Evolutionary conservation across 2,888 invertebrate species (phyloP), one percentile per base, ranked within the genome.

Genomic region (Limenitis camilla): DNA sequence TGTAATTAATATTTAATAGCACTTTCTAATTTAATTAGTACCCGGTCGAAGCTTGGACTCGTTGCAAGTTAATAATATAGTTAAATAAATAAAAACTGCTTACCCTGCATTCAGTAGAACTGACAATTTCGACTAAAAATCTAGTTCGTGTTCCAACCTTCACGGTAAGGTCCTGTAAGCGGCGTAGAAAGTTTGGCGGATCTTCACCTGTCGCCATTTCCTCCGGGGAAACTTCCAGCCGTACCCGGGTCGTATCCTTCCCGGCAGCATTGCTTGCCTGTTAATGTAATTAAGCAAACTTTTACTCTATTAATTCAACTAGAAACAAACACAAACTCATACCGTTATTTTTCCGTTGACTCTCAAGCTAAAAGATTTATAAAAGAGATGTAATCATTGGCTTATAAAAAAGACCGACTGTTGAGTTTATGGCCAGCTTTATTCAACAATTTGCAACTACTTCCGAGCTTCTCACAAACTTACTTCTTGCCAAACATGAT

Each of bases 131-230:
- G 43, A 95, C 94, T 43, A 96, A 89, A 69, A 96, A 92, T 64
- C 96, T 89, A 1, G 95, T 94, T 68, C 96, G 89, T 40, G 95
- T 94, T 69, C 96, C 96, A 69, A 97, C 96, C 87, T 96, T 96
- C 55, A 95, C 96, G 9, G 94, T 92, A 49, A 96, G 91, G 81
- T 97, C 96, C 70, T 92, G 93, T 48, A 97, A 91, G 58, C 95
- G 90, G 56, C 96, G 90, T 57, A 96, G 87, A 83, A 97, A 96
- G 61, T 92, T 89, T 28, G 97, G 97, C 7, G 93, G 93, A 77
- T 92, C 92, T 56, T 93, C 93, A 46, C 92, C 91, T 2, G 85
- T 85, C n/a, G 81, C 89, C 61, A 88, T 80, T 70, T 90, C 90
- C 57, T 90, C 90, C 42, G 92, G 66, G 4, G 79, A 68, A 63